These are phyloP conservation scores for Drosophila kuntzei DNA, from an alignment of 2,888 invertebrate species.

Conservation along the genomic window DNA sequence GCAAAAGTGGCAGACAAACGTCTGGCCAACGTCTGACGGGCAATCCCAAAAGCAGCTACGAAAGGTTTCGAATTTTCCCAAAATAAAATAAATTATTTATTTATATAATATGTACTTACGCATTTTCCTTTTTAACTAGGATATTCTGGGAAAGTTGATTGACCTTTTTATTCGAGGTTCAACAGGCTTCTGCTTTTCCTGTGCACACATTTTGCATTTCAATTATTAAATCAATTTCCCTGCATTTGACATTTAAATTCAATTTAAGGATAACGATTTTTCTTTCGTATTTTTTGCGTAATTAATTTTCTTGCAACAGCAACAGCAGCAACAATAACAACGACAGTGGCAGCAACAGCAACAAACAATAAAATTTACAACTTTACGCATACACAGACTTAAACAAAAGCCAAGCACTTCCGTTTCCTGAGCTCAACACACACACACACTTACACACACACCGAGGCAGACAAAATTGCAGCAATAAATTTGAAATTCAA, in stretches of 20 bases:
- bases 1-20: conserved; percentile 54
- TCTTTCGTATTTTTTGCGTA: conserved; percentile 55
- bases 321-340: conserved; percentile 25
- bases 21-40: conserved; percentile 60
- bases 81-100: not conserved
- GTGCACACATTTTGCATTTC: conserved; percentile 3
- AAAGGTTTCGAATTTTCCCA: conserved; percentile 37
- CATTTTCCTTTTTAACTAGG: conserved; percentile 18
- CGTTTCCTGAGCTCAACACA: conserved; percentile 62
- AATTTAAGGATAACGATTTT: conserved; percentile 45
- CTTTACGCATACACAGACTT: conserved; percentile 54
- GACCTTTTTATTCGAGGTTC: conserved; percentile 58
- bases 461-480: conserved; percentile 73
- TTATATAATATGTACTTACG: not conserved
- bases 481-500: conserved; percentile 85
- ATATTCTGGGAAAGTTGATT: conserved; percentile 59
- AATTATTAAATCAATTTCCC: conserved; percentile 52
- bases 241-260: conserved; percentile 46
- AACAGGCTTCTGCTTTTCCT: conserved; percentile 8
- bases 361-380: conserved; percentile 75
- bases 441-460: conserved; percentile 31
- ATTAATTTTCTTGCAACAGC: conserved; percentile 67
- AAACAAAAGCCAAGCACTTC: conserved; percentile 72
- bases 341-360: conserved; percentile 30
- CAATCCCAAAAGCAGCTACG: conserved; percentile 25